A percentile compares a stretch with the other conserved stretches of the same genome.
Evolutionary conservation across 2,888 invertebrate species (phyloP).

Genomic region (Drosophila quinaria): DNA sequence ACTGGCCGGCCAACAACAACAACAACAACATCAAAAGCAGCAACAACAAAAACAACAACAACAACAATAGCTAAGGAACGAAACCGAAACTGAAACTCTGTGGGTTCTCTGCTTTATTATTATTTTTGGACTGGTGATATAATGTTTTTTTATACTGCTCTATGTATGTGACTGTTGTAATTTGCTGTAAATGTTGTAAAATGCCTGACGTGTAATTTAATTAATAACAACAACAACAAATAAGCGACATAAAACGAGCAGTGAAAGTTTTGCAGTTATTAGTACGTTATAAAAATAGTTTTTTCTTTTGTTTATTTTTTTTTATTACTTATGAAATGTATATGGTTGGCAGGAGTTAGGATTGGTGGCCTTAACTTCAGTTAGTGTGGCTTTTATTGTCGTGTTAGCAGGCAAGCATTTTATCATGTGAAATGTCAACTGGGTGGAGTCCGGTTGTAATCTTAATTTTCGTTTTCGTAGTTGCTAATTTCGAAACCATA

Average conservation of each 20-base stretch:
- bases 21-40: slow-evolving; percentile 2
- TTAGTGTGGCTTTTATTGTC: slow-evolving; percentile 74
- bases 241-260: slow-evolving; percentile 65
- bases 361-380: neutral
- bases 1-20: slow-evolving; percentile 34
- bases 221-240: slow-evolving; percentile 67
- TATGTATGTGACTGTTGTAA: slow-evolving; percentile 65
- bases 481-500: slow-evolving; percentile 55
- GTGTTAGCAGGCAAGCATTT: slow-evolving; percentile 53
- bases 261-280: slow-evolving; percentile 82
- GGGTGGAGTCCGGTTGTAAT: slow-evolving; percentile 32
- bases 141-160: slow-evolving; percentile 59
- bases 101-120: slow-evolving; percentile 40
- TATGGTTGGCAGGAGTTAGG: slow-evolving; percentile 7
- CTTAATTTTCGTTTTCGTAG: slow-evolving; percentile 41
- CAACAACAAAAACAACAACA: slow-evolving; percentile 26
- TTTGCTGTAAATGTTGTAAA: slow-evolving; percentile 82
- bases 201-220: slow-evolving; percentile 81
- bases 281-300: slow-evolving; percentile 78
- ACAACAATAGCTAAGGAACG: slow-evolving; percentile 24
- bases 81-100: slow-evolving; percentile 57
- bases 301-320: slow-evolving; percentile 12
- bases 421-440: slow-evolving; percentile 17
- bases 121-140: slow-evolving; percentile 71
- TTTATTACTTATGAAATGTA: slow-evolving; percentile 9